phyloP scores from a whole-genome alignment of 35 echinoderm and acorn worm species.

The Ophiothrix spiculata region DNA sequence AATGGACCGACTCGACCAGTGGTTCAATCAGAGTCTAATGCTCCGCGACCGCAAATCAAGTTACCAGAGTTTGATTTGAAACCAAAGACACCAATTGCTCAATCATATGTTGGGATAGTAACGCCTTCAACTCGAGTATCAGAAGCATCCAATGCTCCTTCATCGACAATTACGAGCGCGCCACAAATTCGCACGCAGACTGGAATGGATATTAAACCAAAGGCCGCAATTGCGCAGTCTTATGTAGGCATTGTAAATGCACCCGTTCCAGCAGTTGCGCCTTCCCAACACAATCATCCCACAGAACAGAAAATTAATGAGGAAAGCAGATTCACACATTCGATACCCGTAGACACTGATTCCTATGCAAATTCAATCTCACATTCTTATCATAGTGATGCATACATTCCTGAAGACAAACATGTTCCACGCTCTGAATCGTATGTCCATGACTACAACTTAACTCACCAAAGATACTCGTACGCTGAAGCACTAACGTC shows the following conservation, averaged over 20 bases:
- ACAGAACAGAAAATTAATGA: background rate
- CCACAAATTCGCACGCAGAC: background rate
- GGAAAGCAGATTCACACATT: background rate
- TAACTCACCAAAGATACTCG: background rate
- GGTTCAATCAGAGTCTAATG: background rate
- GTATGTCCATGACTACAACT: background rate
- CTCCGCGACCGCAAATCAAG: background rate
- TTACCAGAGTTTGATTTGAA: background rate
- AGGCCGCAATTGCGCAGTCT: background rate
- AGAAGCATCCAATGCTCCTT: background rate
- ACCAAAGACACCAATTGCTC: background rate
- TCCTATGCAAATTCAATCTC: background rate
- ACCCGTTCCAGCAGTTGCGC: background rate
- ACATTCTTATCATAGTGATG: background rate
- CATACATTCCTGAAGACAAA: background rate
- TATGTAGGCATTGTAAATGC: background rate
- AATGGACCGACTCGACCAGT: background rate
- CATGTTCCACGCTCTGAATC: background rate
- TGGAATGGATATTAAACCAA: background rate
- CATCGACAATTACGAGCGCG: background rate
- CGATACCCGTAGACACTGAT: background rate
- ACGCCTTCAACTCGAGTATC: background rate
- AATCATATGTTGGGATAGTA: background rate
- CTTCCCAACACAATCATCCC: background rate
- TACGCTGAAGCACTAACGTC: background rate